Percentiles rank a stretch among this genome's conserved stretches.
Evolutionary conservation across 2,888 invertebrate genomes (phyloP).

Genomic region (Hipparchia semele): DNA sequence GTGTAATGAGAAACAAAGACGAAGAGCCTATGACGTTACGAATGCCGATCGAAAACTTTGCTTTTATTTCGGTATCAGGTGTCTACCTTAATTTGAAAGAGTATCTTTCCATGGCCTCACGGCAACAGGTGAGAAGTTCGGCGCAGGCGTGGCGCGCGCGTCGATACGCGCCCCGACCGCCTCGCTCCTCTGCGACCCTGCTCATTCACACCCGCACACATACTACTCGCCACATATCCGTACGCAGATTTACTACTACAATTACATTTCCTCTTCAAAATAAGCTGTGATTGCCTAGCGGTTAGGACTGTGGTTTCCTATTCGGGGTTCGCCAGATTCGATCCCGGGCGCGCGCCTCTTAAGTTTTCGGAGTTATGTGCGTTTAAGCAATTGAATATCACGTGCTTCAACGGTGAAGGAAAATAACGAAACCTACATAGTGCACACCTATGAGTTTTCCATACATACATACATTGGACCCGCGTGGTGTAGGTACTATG

Average conservation of each 20-base stretch:
- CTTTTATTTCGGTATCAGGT: slow-evolving; percentile 74
- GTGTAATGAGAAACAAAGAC: slow-evolving; percentile 44
- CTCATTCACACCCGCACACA: slow-evolving; percentile 77
- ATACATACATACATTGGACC: too few species aligned
- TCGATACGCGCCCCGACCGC: slow-evolving; percentile 68
- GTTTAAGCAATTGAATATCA: too few species aligned
- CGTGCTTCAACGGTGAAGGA: too few species aligned
- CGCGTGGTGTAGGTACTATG: too few species aligned
- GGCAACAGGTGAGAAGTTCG: slow-evolving; percentile 76
- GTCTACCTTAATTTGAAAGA: slow-evolving; percentile 77
- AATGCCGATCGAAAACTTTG: slow-evolving; percentile 37
- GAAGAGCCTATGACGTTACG: slow-evolving; percentile 23
- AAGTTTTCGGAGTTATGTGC: too few species aligned
- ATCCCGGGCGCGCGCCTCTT: too few species aligned
- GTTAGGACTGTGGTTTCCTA: too few species aligned
- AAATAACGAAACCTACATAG: too few species aligned
- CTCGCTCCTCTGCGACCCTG: slow-evolving; percentile 51
- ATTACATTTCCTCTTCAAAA: not conserved
- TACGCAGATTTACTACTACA: slow-evolving; percentile 39
- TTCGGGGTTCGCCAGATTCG: too few species aligned
- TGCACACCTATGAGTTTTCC: too few species aligned
- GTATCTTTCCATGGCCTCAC: slow-evolving; percentile 79
- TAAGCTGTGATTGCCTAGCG: not conserved
- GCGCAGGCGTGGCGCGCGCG: slow-evolving; percentile 77
- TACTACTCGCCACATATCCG: slow-evolving; percentile 50